Conservation (phyloP, 2,113 vertebrate genomes). For the Colinus virginianus region DNA sequence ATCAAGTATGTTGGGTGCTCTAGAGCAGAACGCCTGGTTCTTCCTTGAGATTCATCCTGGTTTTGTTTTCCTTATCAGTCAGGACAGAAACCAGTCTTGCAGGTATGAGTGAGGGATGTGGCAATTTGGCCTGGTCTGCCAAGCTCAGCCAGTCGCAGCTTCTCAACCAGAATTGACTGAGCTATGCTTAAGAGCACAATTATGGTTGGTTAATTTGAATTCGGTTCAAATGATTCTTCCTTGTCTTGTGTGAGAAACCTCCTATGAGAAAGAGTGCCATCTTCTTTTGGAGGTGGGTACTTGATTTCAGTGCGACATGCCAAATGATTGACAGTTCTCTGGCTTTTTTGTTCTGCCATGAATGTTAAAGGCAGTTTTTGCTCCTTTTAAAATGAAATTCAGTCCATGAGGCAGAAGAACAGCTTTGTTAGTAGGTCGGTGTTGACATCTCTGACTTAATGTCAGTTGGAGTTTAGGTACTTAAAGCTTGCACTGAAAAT, state of each 20-base stretch:
- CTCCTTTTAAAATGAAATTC: not conserved
- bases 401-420: not conserved
- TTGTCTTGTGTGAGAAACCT: not conserved
- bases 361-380: not conserved
- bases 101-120: slow-evolving; percentile 46
- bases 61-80: slow-evolving; percentile 40
- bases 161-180: not conserved
- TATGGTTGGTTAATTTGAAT: slow-evolving; percentile 60
- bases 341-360: not conserved
- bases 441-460: fast-evolving
- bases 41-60: slow-evolving; percentile 52
- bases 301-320: not conserved
- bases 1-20: not conserved
- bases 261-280: not conserved
- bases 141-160: slow-evolving; percentile 42
- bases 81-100: slow-evolving; percentile 63
- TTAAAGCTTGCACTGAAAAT: not conserved
- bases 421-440: not conserved
- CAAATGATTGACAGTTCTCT: not conserved
- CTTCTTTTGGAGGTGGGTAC: not conserved
- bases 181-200: not conserved
- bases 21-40: slow-evolving; percentile 25
- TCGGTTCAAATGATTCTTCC: not conserved
- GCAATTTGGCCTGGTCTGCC: slow-evolving; percentile 1
- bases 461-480: not conserved